These are phyloP conservation scores for Sceloporus undulatus DNA, from an alignment of 2,113 vertebrate species.

Conservation along the genomic window DNA sequence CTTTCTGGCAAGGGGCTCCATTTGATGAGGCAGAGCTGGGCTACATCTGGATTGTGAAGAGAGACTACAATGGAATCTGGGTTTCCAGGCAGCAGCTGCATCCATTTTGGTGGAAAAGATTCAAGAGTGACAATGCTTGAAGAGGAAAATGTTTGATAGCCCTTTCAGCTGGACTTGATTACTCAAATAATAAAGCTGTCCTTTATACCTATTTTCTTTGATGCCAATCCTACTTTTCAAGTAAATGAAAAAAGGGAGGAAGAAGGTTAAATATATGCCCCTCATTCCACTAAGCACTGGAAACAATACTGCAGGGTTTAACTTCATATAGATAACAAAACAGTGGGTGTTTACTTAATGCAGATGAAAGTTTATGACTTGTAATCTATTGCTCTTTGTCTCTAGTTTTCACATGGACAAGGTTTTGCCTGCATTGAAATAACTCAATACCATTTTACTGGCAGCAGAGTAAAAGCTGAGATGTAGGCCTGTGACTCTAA, in stretches of 20 bases:
- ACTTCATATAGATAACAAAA: neutral
- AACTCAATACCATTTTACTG: no score
- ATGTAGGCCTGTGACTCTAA: no score
- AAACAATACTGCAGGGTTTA: neutral
- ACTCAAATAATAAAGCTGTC: neutral
- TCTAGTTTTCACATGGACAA: no score
- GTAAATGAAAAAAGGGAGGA: no score
- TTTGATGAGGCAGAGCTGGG: neutral
- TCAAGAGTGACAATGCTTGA: neutral
- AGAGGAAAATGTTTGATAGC: neutral
- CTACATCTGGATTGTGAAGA: conserved; percentile 16
- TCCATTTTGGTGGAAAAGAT: neutral
- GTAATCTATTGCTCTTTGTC: no score
- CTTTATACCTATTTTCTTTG: neutral
- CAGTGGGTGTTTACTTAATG: neutral
- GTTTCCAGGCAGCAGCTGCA: neutral
- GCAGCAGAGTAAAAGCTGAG: no score
- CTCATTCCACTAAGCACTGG: neutral
- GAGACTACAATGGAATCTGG: neutral
- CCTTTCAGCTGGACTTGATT: neutral
- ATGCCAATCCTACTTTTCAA: neutral
- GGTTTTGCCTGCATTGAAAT: no score
- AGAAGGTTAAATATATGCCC: no score
- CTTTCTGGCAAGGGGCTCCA: conserved; percentile 2
- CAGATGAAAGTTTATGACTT: no score